These are phyloP conservation scores for Mesorhabditis sp. DNA, from an alignment of 2,888 invertebrate species.

Conservation along the genomic window DNA sequence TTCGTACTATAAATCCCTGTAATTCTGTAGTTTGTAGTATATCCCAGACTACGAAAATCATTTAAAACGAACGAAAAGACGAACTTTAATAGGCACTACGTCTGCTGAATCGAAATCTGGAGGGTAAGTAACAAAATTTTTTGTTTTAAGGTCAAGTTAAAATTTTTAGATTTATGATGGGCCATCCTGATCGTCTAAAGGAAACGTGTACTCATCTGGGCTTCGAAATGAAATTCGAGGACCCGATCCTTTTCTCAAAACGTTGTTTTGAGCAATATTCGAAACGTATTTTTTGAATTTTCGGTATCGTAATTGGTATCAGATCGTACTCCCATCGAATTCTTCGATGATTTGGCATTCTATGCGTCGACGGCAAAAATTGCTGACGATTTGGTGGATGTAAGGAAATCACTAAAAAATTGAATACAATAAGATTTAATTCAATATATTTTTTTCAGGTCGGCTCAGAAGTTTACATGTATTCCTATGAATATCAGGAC, in stretches of 20 bases:
- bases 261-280: background rate
- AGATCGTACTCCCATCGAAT: background rate
- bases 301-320: background rate
- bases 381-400: background rate
- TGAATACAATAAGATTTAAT: background rate
- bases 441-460: background rate
- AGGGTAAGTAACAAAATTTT: background rate
- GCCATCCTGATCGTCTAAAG: background rate
- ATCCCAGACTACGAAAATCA: background rate
- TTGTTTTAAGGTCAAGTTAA: background rate
- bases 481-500: background rate
- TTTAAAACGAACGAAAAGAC: background rate
- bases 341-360: background rate
- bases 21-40: too few species aligned
- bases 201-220: conserved; percentile 2
- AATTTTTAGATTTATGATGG: background rate
- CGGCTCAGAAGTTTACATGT: background rate
- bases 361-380: background rate
- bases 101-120: background rate
- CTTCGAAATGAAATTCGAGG: conserved; percentile 1
- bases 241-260: background rate
- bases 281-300: background rate
- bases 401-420: background rate
- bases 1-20: too few species aligned
- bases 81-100: background rate